Percentiles rank a stretch among this genome's conserved stretches.
These are phyloP conservation scores for Notospermus geniculatus DNA, from an alignment of 1,140 invertebrate species.

Conservation along the genomic window DNA sequence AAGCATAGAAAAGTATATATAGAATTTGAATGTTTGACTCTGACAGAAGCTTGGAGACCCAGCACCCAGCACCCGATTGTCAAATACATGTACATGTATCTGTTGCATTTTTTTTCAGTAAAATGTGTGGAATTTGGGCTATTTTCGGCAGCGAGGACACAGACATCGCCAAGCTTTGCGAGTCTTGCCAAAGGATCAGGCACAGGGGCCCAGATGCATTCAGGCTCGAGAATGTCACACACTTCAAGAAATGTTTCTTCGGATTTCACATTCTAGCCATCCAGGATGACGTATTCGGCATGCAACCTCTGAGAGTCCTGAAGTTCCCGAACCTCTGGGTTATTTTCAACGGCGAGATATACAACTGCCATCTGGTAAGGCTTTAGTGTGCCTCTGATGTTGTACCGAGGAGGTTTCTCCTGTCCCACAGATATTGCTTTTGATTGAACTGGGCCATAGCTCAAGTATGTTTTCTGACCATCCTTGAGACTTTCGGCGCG, in stretches of 20 bases:
- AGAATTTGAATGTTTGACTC: too few relatives aligned
- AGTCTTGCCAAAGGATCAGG: conserved; percentile 61
- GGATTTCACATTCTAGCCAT: conserved; percentile 80
- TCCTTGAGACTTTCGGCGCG: too few relatives aligned
- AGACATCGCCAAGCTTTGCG: conserved; percentile 47
- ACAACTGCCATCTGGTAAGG: conserved; percentile 68
- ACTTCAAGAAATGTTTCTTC: conserved; percentile 58
- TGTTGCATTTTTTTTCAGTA: too few relatives aligned
- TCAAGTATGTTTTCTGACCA: too few relatives aligned
- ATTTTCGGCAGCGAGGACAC: conserved; percentile 69
- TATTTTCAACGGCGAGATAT: conserved; percentile 84
- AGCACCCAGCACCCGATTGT: too few relatives aligned
- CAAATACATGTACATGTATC: too few relatives aligned
- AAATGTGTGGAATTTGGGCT: conserved; percentile 87
- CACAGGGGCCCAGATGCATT: conserved; percentile 76
- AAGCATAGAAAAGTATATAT: too few relatives aligned
- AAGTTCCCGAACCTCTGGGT: conserved; percentile 53
- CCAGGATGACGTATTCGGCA: conserved; percentile 74
- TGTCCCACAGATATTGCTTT: too few relatives aligned
- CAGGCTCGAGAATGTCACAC: conserved; percentile 54
- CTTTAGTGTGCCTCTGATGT: too few relatives aligned
- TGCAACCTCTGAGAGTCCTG: conserved; percentile 68
- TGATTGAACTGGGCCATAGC: too few relatives aligned
- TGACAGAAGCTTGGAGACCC: too few relatives aligned
- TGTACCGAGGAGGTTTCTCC: too few relatives aligned